Evolutionary conservation across 1,140 invertebrate species (phyloP).

Genomic region (Laupala kohalensis): DNA sequence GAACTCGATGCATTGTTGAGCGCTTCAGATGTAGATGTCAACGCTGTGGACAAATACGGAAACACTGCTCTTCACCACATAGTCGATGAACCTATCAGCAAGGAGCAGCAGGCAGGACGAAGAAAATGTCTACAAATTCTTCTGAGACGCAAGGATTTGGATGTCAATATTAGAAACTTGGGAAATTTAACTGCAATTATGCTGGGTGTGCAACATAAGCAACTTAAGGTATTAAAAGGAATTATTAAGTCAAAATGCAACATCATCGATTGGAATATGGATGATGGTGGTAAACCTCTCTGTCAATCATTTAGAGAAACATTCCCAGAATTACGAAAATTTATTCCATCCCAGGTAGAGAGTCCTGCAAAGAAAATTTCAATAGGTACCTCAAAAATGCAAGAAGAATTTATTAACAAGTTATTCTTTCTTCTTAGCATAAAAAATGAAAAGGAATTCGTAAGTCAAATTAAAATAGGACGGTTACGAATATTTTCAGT

Average conservation of each 20-base stretch:
- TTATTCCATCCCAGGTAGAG: too few relatives aligned
- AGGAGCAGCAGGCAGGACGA: too few relatives aligned
- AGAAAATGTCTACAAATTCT: slow-evolving; percentile 14
- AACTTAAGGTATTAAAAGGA: slow-evolving; percentile 23
- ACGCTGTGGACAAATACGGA: slow-evolving; percentile 41
- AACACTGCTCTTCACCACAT: slow-evolving; percentile 48
- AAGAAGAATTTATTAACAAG: not conserved
- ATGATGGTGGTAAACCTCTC: not conserved
- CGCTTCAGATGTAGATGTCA: slow-evolving; percentile 44
- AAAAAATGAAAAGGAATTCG: not conserved
- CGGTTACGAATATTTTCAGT: slow-evolving; percentile 8
- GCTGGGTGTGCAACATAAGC: slow-evolving; percentile 25
- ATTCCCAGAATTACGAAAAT: slow-evolving; percentile 47
- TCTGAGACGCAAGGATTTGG: slow-evolving; percentile 15
- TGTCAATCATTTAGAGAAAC: slow-evolving; percentile 36
- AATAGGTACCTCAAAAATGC: not conserved
- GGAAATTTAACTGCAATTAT: slow-evolving; percentile 21
- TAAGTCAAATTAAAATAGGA: too few relatives aligned
- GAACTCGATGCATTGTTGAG: slow-evolving; percentile 34
- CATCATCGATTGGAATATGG: slow-evolving; percentile 22
- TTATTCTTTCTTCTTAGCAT: not conserved
- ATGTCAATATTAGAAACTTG: slow-evolving; percentile 20
- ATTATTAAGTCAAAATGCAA: not conserved
- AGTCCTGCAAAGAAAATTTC: slow-evolving; percentile 21
- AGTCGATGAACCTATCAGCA: slow-evolving; percentile 26